Evolutionary conservation across 2,113 vertebrate genomes (phyloP).

Genomic region (Rhombomys opimus): DNA sequence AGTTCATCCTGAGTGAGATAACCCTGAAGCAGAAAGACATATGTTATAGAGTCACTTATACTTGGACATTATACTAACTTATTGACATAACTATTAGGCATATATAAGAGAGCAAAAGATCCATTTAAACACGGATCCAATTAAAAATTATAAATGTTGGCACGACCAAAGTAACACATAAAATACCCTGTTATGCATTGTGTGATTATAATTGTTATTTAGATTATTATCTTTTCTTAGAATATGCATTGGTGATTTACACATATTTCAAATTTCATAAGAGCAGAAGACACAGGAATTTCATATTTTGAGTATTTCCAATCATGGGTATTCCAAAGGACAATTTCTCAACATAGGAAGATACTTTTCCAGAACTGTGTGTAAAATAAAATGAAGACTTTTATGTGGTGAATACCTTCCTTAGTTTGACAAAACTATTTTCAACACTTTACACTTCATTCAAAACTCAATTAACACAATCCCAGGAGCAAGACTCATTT

Average conservation of each 20-base stretch:
- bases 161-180: not conserved
- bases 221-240: not conserved
- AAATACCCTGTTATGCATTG: not conserved
- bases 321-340: not conserved
- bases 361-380: not conserved
- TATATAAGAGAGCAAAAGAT: not conserved
- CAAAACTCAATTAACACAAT: not conserved
- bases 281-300: not conserved
- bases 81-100: not conserved
- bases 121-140: too few species aligned
- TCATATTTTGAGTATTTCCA: not conserved
- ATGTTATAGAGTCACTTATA: too few species aligned
- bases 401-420: not conserved
- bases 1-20: too few species aligned
- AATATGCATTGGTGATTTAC: not conserved
- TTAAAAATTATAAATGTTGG: not conserved
- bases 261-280: not conserved
- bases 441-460: not conserved
- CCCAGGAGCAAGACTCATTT: not conserved
- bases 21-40: too few species aligned
- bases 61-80: not conserved
- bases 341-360: not conserved
- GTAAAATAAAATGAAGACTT: not conserved
- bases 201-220: not conserved
- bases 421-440: not conserved